Evolutionary conservation across 2,888 invertebrate species (phyloP), one percentile per base, ranked within the genome.

Genomic region (Lumbricus terrestris): DNA sequence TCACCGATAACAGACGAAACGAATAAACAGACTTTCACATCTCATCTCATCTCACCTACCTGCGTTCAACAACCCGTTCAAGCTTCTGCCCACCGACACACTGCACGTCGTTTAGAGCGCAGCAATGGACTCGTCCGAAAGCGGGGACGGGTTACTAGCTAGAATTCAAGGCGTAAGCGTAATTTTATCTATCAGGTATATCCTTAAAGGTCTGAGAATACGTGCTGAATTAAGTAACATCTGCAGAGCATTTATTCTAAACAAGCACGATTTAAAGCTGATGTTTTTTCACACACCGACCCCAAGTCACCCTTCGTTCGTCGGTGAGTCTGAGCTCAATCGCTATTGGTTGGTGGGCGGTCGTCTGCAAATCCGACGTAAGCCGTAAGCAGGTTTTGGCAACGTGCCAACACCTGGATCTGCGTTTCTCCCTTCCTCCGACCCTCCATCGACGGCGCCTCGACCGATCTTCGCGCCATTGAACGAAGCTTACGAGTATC

Each of bases 371-470:
- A 69, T 69, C 69, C 29, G 69, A 37, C 85, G 85, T 85, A 85
- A 18, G 37, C 34, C 34, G 37, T n/a, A 85, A 85, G 37, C 85
- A 34, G 35, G 34, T 23, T 8, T 35, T 85, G 85, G 85, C 85
- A 85, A 34, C 34, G 85, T 34, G 85, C 85, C 85, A 85, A 85
- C 35, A 85, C 85, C 69, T 69, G 69, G 69, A 69, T n/a, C 69
- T n/a, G 69, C 69, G 18, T n/a, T n/a, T n/a, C 16, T 69, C 69
- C 69, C 69, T 69, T 69, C 69, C 69, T 69, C 69, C 69, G 29
- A 69, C n/a, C 6, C 29, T n/a, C 8, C 69, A 4, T 8, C 35
- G 33, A 20, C 37, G 4, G 34, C 85, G 11, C 85, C 85, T 33
- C 85, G 85, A 23, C n/a, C 85, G 35, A 85, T 34, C 34, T 85